These are phyloP conservation scores for Drosophila pseudoobscura DNA, from an alignment of 1,140 invertebrate genomes.

Conservation along the genomic window DNA sequence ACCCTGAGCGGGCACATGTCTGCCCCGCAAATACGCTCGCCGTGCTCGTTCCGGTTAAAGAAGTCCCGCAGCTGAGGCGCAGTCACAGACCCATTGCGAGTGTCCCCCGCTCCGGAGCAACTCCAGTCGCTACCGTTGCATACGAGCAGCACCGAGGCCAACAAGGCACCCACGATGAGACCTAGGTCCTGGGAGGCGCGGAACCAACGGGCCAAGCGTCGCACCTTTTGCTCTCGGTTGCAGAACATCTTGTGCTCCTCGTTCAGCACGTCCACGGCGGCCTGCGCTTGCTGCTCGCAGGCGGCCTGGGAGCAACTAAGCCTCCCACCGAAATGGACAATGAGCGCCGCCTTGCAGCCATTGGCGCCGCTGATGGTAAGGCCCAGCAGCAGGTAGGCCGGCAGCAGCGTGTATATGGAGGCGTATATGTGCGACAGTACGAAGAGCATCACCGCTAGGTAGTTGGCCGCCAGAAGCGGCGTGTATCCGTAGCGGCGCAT, in stretches of 20 bases:
- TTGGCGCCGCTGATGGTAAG: constrained; percentile 84
- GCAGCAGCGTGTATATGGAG: constrained; percentile 85
- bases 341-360: constrained; percentile 85
- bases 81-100: constrained; percentile 28
- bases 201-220: constrained; percentile 78
- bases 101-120: constrained; percentile 51
- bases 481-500: constrained; percentile 85
- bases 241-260: constrained; percentile 83
- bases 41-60: constrained; percentile 83
- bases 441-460: constrained; percentile 85
- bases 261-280: constrained; percentile 81
- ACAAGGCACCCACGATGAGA: constrained; percentile 84
- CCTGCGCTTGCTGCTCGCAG: constrained; percentile 77
- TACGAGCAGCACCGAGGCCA: constrained; percentile 84
- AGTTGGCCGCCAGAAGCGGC: constrained; percentile 84
- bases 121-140: constrained; percentile 80
- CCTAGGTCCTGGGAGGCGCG: constrained; percentile 85
- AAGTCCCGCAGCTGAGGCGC: constrained; percentile 75
- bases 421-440: constrained; percentile 86
- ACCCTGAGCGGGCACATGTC: constrained; percentile 84
- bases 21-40: constrained; percentile 85
- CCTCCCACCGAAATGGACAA: constrained; percentile 86
- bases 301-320: constrained; percentile 84
- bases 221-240: constrained; percentile 82
- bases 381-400: constrained; percentile 86